Evolutionary conservation across 2,888 invertebrate species (phyloP).

Genomic region (Cheilosia pagana): DNA sequence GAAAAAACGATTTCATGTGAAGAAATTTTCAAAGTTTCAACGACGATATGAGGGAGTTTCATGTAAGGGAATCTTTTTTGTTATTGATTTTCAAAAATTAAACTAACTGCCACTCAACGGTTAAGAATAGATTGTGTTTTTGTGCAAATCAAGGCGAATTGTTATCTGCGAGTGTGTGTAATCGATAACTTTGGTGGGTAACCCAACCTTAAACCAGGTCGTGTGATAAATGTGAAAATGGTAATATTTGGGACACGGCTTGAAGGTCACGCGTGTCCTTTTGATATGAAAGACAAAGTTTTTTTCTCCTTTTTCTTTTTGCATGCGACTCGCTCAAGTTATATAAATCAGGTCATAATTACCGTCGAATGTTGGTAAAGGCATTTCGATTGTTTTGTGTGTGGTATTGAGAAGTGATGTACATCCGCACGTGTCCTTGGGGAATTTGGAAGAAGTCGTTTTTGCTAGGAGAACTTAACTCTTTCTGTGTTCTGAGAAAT

Average conservation of each 20-base stretch:
- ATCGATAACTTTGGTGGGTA: constrained; percentile 56
- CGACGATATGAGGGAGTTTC: constrained; percentile 48
- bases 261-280: constrained; percentile 69
- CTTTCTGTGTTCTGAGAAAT: too few species aligned
- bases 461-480: too few species aligned
- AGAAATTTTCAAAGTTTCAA: constrained; percentile 17
- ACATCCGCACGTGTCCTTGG: background rate
- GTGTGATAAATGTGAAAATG: constrained; percentile 24
- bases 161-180: constrained; percentile 43
- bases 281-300: constrained; percentile 30
- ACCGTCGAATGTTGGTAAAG: background rate
- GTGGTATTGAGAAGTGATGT: background rate
- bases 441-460: background rate
- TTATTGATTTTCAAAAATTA: constrained; percentile 48
- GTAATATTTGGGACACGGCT: constrained; percentile 31
- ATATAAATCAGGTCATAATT: constrained; percentile 57
- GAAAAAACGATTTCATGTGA: constrained; percentile 35
- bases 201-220: background rate
- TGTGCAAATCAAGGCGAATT: background rate
- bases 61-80: constrained; percentile 46
- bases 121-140: constrained; percentile 13
- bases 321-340: constrained; percentile 51
- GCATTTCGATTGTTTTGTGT: background rate
- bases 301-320: background rate
- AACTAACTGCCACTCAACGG: constrained; percentile 9